A percentile compares a stretch with the other conserved stretches of the same genome.
phyloP scores from a whole-genome alignment of 2,113 vertebrate species.

The Megalops atlanticus region DNA sequence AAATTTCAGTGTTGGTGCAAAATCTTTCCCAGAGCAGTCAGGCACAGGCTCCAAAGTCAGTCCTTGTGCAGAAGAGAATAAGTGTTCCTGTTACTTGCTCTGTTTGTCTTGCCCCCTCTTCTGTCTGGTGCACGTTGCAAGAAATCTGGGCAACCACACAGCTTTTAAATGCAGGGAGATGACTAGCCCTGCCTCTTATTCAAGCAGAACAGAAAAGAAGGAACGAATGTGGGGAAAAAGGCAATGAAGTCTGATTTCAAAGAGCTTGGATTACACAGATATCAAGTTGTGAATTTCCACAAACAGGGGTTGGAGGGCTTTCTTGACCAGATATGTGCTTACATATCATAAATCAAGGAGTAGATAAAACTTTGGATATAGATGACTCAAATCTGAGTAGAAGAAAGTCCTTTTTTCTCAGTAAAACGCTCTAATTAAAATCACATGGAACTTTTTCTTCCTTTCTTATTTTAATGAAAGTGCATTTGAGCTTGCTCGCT shows the following conservation, averaged over 20 bases:
- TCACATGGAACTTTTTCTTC: constrained; percentile 13
- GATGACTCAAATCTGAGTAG: not conserved
- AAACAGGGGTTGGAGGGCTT: not conserved
- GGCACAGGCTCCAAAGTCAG: not conserved
- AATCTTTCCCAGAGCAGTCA: not conserved
- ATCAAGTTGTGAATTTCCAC: not conserved
- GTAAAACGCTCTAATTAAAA: constrained; percentile 19
- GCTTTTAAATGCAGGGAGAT: constrained; percentile 10
- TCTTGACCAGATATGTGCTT: not conserved
- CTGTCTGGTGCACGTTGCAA: not conserved
- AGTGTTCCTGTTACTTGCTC: not conserved
- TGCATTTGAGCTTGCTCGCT: not conserved
- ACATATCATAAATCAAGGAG: not conserved
- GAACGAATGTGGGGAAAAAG: not conserved
- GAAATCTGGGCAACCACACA: not conserved
- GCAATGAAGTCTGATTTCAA: not conserved
- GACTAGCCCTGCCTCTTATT: not conserved
- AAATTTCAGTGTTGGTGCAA: not conserved
- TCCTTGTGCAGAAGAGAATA: not conserved
- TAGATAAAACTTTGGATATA: not conserved
- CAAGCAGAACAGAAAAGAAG: not conserved
- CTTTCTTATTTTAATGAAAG: constrained; percentile 1
- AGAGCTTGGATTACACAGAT: not conserved
- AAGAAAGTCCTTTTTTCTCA: not conserved
- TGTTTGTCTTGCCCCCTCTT: not conserved